Evolutionary conservation across 2,797 vertebrate genomes (phyloP), one percentile per base, ranked within the genome.

Genomic region (Oreochromis mossambicus): DNA sequence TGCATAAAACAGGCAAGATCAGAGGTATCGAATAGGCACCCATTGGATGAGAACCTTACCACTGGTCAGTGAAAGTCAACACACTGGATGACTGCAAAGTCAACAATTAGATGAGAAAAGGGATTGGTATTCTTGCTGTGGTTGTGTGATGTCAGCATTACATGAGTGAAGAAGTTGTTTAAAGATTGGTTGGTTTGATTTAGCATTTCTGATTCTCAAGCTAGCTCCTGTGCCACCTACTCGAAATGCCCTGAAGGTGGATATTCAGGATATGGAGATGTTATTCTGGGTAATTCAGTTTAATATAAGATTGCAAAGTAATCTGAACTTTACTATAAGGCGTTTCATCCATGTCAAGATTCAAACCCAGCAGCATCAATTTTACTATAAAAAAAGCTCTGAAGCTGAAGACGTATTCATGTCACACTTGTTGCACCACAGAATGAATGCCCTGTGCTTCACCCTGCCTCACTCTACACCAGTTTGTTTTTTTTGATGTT

Each of bases 351-450:
- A 51, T 14, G 41, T 5, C n/a, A 46, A 46, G 12, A 21, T 50
- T 32, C 50, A 54, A 24, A 51, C 75, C 46, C 9, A 41, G 12
- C 14, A 82, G 32, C 66, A 55, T n/a, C 13, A 12, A 3, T 24
- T 51, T 51, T 41, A 10, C 34, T 54, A 1, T 83, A 14, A 51
- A 73, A 86, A 32, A 10, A 19, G 29, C 32, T 58, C 17, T 38
- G 36, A 38, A 66, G 58, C 55, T 34, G 17, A 80, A 84, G 75
- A 79, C 66, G 19, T 50, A 87, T 87, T 83, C 77, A 38, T 79
- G 51, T 88, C 86, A 80, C 83, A 89, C 68, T 77, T 86, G 88
- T 88, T 87, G 83, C 80, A 58, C 46, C 51, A 48, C 36, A 79
- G 80, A 88, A 77, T 15, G 51, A 86, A 79, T 84, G 83, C 46